A percentile compares a stretch with the other conserved stretches of the same genome.
Conservation (phyloP, 2,797 vertebrate genomes). For the Notolepis coatsorum region DNA sequence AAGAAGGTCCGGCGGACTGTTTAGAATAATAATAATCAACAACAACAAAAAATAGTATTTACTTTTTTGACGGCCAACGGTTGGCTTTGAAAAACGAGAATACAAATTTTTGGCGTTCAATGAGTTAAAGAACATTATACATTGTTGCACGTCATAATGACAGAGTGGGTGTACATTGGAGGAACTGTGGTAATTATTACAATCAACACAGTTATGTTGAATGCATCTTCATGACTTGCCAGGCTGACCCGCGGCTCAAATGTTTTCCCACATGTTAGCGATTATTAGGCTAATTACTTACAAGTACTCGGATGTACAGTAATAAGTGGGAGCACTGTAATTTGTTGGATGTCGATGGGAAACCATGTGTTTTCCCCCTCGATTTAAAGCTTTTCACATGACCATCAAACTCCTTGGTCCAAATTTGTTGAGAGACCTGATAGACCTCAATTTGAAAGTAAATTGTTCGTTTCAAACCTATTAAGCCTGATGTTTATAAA, state of each 20-base stretch:
- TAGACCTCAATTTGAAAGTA: neutral
- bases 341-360: neutral
- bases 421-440: constrained; percentile 8
- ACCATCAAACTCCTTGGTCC: constrained; percentile 16
- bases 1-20: too few species aligned
- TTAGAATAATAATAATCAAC: too few species aligned
- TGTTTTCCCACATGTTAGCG: constrained; percentile 49
- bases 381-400: constrained; percentile 13
- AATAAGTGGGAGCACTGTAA: neutral
- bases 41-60: neutral
- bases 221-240: constrained; percentile 12
- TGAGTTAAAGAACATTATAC: constrained; percentile 14
- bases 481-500: too few species aligned
- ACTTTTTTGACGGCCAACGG: neutral
- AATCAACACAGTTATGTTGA: neutral
- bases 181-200: neutral
- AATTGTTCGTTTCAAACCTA: constrained; percentile 22
- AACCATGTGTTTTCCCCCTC: neutral
- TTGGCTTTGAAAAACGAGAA: neutral
- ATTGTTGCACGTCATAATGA: too few species aligned
- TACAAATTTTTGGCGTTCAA: constrained; percentile 10
- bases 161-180: too few species aligned
- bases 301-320: constrained; percentile 12
- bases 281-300: constrained; percentile 46
- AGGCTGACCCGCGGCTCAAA: constrained; percentile 32